phyloP scores from a whole-genome alignment of 2,797 vertebrate species.

The Coreius guichenoti region DNA sequence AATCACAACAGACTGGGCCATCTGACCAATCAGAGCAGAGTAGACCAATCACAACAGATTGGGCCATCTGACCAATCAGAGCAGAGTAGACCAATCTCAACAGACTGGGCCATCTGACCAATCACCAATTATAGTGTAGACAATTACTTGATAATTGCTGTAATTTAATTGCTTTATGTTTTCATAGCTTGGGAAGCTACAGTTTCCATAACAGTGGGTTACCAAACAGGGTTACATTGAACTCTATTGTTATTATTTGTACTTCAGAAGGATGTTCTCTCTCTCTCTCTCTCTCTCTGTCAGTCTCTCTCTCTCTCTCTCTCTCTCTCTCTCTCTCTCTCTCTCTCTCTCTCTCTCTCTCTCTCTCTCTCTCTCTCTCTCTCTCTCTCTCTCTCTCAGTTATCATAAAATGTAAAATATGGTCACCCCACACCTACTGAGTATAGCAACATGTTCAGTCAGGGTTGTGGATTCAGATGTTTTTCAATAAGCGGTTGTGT shows the following conservation, averaged over 20 bases:
- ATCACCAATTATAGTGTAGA: no score
- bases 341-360: neutral
- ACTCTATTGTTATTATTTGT: neutral
- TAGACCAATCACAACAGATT: no score
- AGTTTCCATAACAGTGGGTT: neutral
- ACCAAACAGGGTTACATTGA: neutral
- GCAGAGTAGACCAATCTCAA: no score
- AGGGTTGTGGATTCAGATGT: constrained; percentile 33
- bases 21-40: no score
- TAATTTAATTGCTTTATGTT: neutral
- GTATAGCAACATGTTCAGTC: constrained; percentile 12
- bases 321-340: neutral
- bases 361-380: neutral
- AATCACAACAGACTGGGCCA: no score
- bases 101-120: no score
- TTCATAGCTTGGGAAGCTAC: neutral
- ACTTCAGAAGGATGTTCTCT: neutral
- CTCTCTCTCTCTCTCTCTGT: neutral
- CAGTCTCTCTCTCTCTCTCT: neutral
- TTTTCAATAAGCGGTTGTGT: constrained; percentile 29
- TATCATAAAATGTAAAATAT: neutral
- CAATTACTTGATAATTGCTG: neutral
- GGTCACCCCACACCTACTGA: neutral
- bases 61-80: no score
- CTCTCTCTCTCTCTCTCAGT: neutral